phyloP scores from a whole-genome alignment of 2,113 vertebrate genomes.

The Brachyistius frenatus region DNA sequence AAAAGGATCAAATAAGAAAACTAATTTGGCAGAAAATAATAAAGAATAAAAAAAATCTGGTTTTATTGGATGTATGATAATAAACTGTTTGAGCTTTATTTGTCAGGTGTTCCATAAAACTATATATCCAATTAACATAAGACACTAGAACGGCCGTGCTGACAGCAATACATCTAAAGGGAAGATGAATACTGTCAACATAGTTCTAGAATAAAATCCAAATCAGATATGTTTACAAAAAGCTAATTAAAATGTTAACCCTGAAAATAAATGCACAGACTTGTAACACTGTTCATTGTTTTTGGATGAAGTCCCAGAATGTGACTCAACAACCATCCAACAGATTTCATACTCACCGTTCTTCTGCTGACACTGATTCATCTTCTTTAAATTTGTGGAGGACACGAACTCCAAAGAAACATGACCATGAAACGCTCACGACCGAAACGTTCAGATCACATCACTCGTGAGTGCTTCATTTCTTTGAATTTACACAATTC shows the following conservation, averaged over 20 bases:
- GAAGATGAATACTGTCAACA: neutral
- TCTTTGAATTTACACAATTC: neutral
- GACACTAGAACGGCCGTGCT: neutral
- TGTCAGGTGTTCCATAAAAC: neutral
- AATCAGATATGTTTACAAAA: neutral
- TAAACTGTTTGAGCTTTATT: neutral
- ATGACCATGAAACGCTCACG: constrained; percentile 54
- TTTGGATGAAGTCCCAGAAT: constrained; percentile 45
- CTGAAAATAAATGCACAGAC: neutral
- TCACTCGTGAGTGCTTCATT: neutral
- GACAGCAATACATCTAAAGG: neutral
- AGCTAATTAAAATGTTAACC: neutral
- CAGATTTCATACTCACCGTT: constrained; percentile 56
- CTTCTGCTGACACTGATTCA: neutral
- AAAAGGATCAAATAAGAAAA: neutral
- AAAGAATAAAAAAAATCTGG: neutral
- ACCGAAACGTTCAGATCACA: neutral
- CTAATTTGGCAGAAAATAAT: neutral
- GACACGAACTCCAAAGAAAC: constrained; percentile 27
- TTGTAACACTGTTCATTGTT: neutral
- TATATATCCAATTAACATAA: neutral
- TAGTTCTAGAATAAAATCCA: neutral
- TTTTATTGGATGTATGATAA: neutral
- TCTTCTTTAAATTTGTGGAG: neutral
- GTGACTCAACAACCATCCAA: constrained; percentile 13